These are phyloP conservation scores for Sebastiscus tertius DNA, from an alignment of 2,797 vertebrate species.

Conservation along the genomic window DNA sequence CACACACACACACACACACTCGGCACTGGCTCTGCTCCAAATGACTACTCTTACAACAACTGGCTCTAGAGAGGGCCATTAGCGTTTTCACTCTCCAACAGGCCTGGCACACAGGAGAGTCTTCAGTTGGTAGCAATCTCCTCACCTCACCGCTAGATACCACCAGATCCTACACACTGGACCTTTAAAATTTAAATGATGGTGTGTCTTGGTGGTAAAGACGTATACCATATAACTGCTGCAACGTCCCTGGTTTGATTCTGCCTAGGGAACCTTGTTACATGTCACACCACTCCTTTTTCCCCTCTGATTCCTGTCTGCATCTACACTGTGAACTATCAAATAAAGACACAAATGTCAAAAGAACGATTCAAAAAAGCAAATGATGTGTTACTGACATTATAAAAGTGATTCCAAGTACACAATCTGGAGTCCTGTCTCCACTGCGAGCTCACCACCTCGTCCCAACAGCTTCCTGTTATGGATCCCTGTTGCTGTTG, in stretches of 20 bases:
- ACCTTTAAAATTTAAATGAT: not conserved
- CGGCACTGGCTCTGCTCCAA: too few relatives aligned
- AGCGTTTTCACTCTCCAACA: too few relatives aligned
- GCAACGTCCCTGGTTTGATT: not conserved
- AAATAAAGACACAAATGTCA: not conserved
- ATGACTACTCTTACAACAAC: too few relatives aligned
- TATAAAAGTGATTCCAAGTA: not conserved
- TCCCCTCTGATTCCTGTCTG: not conserved
- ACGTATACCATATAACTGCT: not conserved
- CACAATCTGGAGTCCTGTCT: not conserved
- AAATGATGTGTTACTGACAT: not conserved
- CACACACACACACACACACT: too few relatives aligned
- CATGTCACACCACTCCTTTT: not conserved
- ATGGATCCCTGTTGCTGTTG: slow-evolving; percentile 63
- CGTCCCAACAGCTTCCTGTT: slow-evolving; percentile 54
- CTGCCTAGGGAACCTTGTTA: not conserved
- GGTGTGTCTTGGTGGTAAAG: not conserved
- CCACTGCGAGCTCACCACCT: slow-evolving; percentile 18
- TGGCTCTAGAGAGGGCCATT: too few relatives aligned
- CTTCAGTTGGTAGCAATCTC: too few relatives aligned
- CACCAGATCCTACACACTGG: too few relatives aligned
- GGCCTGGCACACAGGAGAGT: rapidly evolving
- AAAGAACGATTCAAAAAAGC: not conserved
- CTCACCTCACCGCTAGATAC: too few relatives aligned
- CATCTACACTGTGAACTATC: not conserved